A percentile compares a stretch with the other conserved stretches of the same genome.
Evolutionary conservation across 2,797 vertebrate genomes (phyloP).

Genomic region (Sebastes nivosus): DNA sequence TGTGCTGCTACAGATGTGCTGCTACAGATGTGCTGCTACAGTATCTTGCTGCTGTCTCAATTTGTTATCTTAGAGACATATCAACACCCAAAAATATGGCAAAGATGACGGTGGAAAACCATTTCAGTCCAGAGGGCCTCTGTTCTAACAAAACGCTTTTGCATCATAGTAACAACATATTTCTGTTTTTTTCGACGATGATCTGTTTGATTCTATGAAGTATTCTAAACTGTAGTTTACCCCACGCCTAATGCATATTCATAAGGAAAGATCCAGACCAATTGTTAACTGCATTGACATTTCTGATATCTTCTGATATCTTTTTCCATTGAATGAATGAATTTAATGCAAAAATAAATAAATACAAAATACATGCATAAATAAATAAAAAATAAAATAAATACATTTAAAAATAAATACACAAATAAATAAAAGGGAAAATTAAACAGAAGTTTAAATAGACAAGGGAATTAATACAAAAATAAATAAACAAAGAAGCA

Average conservation of each 20-base stretch:
- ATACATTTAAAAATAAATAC: too few relatives aligned
- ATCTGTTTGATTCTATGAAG: constrained; percentile 3
- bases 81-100: background rate
- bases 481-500: too few relatives aligned
- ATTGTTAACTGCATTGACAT: background rate
- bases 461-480: too few relatives aligned
- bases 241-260: background rate
- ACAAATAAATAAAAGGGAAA: too few relatives aligned
- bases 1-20: background rate
- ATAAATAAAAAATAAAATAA: too few relatives aligned
- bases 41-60: background rate
- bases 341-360: too few relatives aligned
- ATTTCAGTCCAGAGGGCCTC: constrained; percentile 19
- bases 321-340: background rate
- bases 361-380: too few relatives aligned
- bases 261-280: background rate
- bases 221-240: background rate
- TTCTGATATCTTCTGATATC: background rate
- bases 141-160: constrained; percentile 2
- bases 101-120: background rate
- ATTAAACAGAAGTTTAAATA: too few relatives aligned
- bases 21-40: background rate
- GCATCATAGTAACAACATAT: background rate
- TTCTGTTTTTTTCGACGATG: constrained; percentile 27
- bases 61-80: background rate